These are phyloP conservation scores for Octodonta nipae DNA, from an alignment of 2,888 invertebrate genomes.

Conservation along the genomic window DNA sequence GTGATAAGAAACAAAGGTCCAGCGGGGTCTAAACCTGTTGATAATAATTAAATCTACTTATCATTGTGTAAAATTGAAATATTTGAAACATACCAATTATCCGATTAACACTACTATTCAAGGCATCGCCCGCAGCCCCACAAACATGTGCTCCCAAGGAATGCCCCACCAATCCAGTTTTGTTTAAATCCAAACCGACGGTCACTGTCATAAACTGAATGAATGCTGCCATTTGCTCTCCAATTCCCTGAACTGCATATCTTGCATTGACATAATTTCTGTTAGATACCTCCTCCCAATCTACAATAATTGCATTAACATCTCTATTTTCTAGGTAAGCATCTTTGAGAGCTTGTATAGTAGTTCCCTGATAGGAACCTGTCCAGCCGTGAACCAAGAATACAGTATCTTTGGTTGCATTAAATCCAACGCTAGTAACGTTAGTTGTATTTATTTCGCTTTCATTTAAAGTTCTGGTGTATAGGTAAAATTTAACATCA, in stretches of 20 bases:
- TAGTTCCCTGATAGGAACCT: slow-evolving; percentile 17
- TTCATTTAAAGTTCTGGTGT: no score
- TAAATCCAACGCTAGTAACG: slow-evolving; percentile 19
- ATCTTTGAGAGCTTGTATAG: slow-evolving; percentile 17
- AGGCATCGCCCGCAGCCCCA: slow-evolving; percentile 23
- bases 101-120: no score
- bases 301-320: slow-evolving; percentile 28
- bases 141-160: slow-evolving; percentile 27
- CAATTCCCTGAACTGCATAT: slow-evolving; percentile 5
- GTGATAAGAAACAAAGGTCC: slow-evolving; percentile 19
- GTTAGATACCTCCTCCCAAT: slow-evolving; percentile 19
- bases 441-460: no score
- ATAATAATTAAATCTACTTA: no score
- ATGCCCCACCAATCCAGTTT: slow-evolving; percentile 13
- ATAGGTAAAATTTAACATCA: no score
- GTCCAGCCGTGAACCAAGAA: slow-evolving; percentile 28
- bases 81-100: no score
- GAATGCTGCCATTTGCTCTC: neutral
- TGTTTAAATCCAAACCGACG: slow-evolving; percentile 7
- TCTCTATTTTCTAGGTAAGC: slow-evolving; percentile 19
- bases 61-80: no score
- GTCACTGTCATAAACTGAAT: slow-evolving; percentile 19
- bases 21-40: slow-evolving; percentile 29
- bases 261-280: neutral
- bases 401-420: slow-evolving; percentile 15